Evolutionary conservation across 1,140 invertebrate species (phyloP).

Genomic region (Oryctes rhinoceros): DNA sequence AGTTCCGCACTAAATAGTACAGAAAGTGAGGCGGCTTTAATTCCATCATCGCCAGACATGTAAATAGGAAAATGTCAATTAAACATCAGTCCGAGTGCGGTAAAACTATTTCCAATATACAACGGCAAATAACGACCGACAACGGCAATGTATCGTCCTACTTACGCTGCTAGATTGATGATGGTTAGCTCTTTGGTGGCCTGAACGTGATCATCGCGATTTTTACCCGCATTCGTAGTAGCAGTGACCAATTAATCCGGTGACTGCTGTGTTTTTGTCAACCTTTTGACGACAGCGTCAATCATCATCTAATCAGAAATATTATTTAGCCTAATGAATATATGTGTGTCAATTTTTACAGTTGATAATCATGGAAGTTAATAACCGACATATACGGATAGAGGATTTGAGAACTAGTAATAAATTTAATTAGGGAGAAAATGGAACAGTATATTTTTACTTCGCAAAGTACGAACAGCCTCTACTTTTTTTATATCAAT

Average conservation of each 20-base stretch:
- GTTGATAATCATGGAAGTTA: neutral
- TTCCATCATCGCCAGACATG: conserved; percentile 9
- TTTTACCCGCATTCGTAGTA: neutral
- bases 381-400: neutral
- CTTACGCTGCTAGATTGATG: neutral
- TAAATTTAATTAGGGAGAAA: conserved; percentile 1
- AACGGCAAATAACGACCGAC: neutral
- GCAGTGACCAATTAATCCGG: neutral
- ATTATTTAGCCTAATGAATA: neutral
- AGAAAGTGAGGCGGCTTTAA: neutral
- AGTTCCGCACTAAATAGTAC: neutral
- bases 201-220: neutral
- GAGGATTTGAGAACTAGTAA: neutral
- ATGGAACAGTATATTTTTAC: no score
- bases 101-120: conserved; percentile 18
- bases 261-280: conserved; percentile 10
- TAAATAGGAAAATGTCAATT: conserved; percentile 34
- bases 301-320: neutral
- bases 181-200: neutral
- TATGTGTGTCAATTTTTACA: neutral
- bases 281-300: neutral
- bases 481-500: no score
- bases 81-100: neutral
- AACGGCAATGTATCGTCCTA: neutral
- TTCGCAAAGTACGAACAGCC: no score